phyloP scores from a whole-genome alignment of 2,113 vertebrate genomes.

The Chaetorhynchus papuensis region DNA sequence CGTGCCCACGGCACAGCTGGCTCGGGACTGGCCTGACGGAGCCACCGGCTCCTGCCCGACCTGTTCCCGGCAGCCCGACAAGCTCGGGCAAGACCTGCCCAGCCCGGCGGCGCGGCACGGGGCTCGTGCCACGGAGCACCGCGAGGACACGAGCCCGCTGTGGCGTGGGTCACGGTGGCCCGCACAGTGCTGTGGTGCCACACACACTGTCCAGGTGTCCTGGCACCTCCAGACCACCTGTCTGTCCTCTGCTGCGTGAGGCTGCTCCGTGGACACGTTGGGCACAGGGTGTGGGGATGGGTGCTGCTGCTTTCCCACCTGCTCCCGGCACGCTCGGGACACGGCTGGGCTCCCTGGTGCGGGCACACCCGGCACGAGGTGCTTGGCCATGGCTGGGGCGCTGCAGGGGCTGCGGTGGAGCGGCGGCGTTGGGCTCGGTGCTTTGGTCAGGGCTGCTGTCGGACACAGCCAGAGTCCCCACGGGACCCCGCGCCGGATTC shows the following conservation, averaged over 20 bases:
- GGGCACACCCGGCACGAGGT: fast-evolving
- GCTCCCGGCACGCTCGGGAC: neutral
- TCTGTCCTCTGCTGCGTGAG: fast-evolving
- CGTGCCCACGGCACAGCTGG: fast-evolving
- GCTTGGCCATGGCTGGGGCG: fast-evolving
- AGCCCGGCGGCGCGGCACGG: neutral
- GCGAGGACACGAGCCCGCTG: fast-evolving
- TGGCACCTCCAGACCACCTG: fast-evolving
- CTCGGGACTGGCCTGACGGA: neutral
- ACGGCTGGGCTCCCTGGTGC: fast-evolving
- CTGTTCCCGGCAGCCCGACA: neutral
- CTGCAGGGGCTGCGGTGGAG: neutral
- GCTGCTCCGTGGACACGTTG: fast-evolving
- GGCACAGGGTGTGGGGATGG: neutral
- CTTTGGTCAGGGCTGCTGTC: fast-evolving
- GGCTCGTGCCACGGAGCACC: fast-evolving
- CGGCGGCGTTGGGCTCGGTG: fast-evolving
- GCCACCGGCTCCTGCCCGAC: conserved; percentile 12
- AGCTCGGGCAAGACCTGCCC: conserved; percentile 22
- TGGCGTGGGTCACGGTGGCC: fast-evolving
- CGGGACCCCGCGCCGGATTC: fast-evolving
- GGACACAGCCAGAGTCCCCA: fast-evolving
- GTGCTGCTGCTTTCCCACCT: neutral
- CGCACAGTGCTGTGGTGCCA: fast-evolving
- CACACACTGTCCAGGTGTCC: fast-evolving